phyloP scores from a whole-genome alignment of 2,888 invertebrate species.

The Cheilosia variabilis region DNA sequence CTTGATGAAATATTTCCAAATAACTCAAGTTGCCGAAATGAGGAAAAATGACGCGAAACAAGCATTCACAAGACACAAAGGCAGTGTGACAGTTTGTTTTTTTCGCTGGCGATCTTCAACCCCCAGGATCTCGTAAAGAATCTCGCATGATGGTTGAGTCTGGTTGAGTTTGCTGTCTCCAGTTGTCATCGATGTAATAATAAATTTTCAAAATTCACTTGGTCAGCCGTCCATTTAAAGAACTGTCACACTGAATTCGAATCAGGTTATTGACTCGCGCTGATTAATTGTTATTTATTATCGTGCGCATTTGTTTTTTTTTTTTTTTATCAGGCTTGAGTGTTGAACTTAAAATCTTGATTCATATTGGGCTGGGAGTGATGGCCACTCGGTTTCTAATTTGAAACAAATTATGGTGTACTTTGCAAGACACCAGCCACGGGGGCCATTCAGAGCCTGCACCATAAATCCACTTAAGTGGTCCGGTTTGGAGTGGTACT shows the following conservation, averaged over 20 bases:
- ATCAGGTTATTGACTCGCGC: conserved; percentile 61
- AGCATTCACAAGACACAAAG: conserved; percentile 1
- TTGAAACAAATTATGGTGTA: conserved; percentile 44
- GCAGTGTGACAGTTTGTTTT: not conserved
- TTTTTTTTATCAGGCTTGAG: not conserved
- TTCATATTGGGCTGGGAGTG: conserved; percentile 4
- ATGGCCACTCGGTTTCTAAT: conserved; percentile 6
- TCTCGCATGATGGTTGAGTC: conserved; percentile 1
- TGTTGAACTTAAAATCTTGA: conserved; percentile 30
- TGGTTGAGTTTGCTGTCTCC: conserved; percentile 40
- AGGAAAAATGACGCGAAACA: conserved; percentile 23
- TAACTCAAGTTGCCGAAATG: conserved; percentile 44
- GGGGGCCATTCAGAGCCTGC: conserved; percentile 22
- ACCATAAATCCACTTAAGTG: conserved; percentile 47
- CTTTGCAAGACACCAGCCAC: not conserved
- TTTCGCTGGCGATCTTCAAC: conserved; percentile 45
- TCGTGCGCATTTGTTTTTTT: conserved; percentile 11
- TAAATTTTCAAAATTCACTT: conserved; percentile 37
- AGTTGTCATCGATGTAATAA: conserved; percentile 34
- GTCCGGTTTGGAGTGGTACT: conserved; percentile 1
- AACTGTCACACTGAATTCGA: not conserved
- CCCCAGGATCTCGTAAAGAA: conserved; percentile 38
- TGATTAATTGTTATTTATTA: conserved; percentile 61
- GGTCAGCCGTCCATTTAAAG: conserved; percentile 11
- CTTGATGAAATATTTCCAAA: conserved; percentile 43